Evolutionary conservation across 2,888 invertebrate genomes (phyloP).

Genomic region (Eilema depressum): DNA sequence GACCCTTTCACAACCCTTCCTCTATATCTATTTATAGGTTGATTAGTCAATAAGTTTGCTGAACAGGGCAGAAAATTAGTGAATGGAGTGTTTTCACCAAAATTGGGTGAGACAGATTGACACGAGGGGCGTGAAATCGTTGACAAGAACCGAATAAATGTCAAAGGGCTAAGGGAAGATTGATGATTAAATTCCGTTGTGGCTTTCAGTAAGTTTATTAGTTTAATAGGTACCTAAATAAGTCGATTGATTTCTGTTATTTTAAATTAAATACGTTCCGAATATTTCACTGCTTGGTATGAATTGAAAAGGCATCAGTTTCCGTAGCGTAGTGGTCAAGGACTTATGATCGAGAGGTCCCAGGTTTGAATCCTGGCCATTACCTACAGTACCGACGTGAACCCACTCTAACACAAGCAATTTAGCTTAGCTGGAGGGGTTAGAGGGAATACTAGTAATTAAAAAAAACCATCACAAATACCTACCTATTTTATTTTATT

Average conservation of each 20-base stretch:
- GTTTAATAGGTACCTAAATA: slow-evolving; percentile 9
- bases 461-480: no score
- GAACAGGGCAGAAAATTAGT: slow-evolving; percentile 38
- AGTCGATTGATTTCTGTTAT: not conserved
- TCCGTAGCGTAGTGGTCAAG: no score
- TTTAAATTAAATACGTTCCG: not conserved
- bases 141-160: slow-evolving; percentile 48
- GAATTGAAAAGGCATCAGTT: no score
- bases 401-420: no score
- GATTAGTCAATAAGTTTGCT: slow-evolving; percentile 31
- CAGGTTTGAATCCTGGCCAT: no score
- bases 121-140: slow-evolving; percentile 45
- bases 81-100: slow-evolving; percentile 28
- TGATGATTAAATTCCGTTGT: slow-evolving; percentile 44
- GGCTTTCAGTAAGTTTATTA: slow-evolving; percentile 43
- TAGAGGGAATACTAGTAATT: no score
- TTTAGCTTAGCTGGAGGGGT: no score
- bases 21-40: slow-evolving; percentile 31
- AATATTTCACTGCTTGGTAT: not conserved
- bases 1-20: slow-evolving; percentile 27
- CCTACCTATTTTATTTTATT: no score
- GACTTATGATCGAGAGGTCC: no score
- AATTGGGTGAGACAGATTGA: slow-evolving; percentile 45
- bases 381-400: no score
- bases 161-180: slow-evolving; percentile 45